These are phyloP conservation scores for Ectobius pallidus DNA, from an alignment of 2,888 invertebrate species.

Conservation along the genomic window DNA sequence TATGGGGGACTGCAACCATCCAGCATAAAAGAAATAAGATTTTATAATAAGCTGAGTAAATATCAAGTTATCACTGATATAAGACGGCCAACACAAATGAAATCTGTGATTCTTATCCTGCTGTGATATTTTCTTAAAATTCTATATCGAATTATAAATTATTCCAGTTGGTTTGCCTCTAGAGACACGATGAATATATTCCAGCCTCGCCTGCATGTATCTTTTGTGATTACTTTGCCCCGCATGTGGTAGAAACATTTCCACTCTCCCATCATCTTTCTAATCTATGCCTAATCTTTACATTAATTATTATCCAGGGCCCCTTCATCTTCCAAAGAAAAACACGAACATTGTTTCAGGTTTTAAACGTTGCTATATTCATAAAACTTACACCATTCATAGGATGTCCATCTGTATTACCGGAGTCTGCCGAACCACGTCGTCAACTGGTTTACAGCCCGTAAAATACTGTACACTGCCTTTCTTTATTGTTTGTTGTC, in stretches of 20 bases:
- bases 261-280: neutral
- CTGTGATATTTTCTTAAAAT: neutral
- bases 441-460: neutral
- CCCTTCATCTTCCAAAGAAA: no score
- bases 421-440: neutral
- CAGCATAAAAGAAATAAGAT: no score
- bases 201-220: neutral
- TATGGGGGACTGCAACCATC: no score
- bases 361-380: neutral
- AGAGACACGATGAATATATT: neutral
- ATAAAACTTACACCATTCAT: constrained; percentile 5
- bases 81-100: no score
- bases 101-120: neutral
- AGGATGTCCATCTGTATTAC: neutral
- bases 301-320: constrained; percentile 1
- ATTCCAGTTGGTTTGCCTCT: neutral
- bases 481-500: no score
- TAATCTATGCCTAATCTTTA: constrained; percentile 16
- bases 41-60: no score
- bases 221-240: neutral
- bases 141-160: neutral
- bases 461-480: neutral
- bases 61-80: no score
- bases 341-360: neutral
- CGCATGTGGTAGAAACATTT: neutral